Percentiles rank a stretch among this genome's conserved stretches.
Evolutionary conservation across 2,888 invertebrate genomes (phyloP).

Genomic region (Coelopa pilipes): DNA sequence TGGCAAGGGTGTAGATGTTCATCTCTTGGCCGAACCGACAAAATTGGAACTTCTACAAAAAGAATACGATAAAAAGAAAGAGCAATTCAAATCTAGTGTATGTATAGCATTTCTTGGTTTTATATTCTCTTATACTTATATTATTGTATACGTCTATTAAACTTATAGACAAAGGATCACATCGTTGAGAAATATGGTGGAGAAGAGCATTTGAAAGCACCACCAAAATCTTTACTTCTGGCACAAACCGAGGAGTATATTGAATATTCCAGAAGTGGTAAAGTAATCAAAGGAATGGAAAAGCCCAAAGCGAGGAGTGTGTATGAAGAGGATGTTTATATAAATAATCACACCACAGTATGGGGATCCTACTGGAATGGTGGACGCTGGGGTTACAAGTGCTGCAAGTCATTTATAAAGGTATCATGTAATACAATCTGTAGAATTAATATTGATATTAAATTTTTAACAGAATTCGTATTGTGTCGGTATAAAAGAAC

Average conservation of each 20-base stretch:
- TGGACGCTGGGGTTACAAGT: slow-evolving; percentile 95
- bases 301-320: slow-evolving; percentile 84
- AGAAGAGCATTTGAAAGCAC: slow-evolving; percentile 87
- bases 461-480: slow-evolving; percentile 54
- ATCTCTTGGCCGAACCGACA: slow-evolving; percentile 96
- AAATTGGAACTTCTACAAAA: slow-evolving; percentile 91
- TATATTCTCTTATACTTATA: too few relatives aligned
- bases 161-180: slow-evolving; percentile 76
- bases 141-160: background rate
- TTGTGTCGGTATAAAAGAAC: slow-evolving; percentile 57
- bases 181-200: slow-evolving; percentile 96
- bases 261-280: slow-evolving; percentile 94
- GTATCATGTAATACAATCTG: slow-evolving; percentile 37
- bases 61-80: slow-evolving; percentile 90
- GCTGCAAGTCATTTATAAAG: slow-evolving; percentile 88
- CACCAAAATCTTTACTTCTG: slow-evolving; percentile 83
- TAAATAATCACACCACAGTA: slow-evolving; percentile 92
- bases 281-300: slow-evolving; percentile 86
- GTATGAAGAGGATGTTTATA: slow-evolving; percentile 93
- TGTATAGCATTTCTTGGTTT: slow-evolving; percentile 34
- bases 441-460: background rate
- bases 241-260: slow-evolving; percentile 97
- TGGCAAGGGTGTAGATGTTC: slow-evolving; percentile 91
- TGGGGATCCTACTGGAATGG: slow-evolving; percentile 97
- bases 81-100: slow-evolving; percentile 81